Conservation (phyloP, 1,140 invertebrate species). For the Atta cephalotes region DNA sequence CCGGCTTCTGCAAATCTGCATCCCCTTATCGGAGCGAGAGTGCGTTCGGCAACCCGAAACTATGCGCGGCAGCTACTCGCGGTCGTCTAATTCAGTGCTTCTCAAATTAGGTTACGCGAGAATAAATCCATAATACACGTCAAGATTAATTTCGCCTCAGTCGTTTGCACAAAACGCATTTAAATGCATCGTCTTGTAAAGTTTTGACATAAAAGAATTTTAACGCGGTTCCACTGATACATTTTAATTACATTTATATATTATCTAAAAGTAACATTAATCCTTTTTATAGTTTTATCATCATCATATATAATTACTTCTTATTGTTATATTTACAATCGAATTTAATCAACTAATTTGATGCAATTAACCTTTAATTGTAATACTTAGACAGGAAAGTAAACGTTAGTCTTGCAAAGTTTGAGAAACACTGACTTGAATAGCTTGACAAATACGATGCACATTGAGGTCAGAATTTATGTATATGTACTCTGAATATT, state of each 20-base stretch:
- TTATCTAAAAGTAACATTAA: neutral
- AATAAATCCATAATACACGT: neutral
- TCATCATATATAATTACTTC: neutral
- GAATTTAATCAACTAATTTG: neutral
- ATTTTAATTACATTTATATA: neutral
- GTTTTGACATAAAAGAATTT: neutral
- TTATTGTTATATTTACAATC: neutral
- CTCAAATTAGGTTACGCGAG: constrained; percentile 38
- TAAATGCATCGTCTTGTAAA: neutral
- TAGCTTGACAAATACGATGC: constrained; percentile 38
- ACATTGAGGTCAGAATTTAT: constrained; percentile 41
- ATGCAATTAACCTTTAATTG: neutral
- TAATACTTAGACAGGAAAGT: neutral
- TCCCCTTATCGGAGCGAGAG: constrained; percentile 45
- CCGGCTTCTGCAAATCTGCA: constrained; percentile 6
- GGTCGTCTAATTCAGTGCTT: constrained; percentile 52
- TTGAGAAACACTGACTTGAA: constrained; percentile 50
- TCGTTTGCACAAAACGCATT: neutral
- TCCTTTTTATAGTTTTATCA: neutral
- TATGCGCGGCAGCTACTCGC: constrained; percentile 54
- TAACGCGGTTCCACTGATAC: neutral
- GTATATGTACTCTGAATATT: constrained; percentile 42
- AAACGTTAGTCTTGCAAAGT: neutral
- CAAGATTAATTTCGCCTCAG: neutral
- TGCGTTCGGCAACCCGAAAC: constrained; percentile 55